Conservation (phyloP, 2,113 vertebrate genomes). For the Microcebus lehilahytsara region DNA sequence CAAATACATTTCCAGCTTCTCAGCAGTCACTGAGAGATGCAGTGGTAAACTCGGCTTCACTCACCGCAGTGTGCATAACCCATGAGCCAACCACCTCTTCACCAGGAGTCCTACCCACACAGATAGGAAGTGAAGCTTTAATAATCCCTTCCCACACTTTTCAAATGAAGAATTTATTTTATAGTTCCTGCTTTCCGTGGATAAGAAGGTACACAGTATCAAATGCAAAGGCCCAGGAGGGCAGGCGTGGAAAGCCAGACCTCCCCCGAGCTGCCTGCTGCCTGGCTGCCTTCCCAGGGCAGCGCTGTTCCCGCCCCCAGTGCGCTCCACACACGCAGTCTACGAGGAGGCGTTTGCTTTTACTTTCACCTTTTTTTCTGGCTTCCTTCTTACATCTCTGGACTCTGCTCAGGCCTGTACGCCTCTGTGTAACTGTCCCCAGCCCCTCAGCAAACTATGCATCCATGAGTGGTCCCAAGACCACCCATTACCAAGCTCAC, state of each 20-base stretch:
- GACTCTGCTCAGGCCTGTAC: background rate
- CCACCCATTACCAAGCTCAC: background rate
- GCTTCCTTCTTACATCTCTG: background rate
- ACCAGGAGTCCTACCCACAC: background rate
- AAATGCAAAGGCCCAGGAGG: background rate
- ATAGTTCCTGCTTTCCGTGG: background rate
- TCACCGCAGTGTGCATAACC: fast-evolving
- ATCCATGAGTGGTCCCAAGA: background rate
- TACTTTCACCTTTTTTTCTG: background rate
- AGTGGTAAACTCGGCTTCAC: fast-evolving
- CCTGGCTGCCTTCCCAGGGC: background rate
- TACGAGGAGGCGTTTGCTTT: background rate
- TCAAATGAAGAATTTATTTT: background rate
- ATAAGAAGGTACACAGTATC: background rate
- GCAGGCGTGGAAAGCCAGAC: fast-evolving
- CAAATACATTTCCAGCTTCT: background rate
- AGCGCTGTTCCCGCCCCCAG: background rate
- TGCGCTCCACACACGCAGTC: background rate
- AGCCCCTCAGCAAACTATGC: background rate
- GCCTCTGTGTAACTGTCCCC: background rate
- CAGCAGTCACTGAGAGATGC: fast-evolving
- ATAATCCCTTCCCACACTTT: background rate
- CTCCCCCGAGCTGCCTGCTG: background rate
- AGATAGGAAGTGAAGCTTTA: background rate
- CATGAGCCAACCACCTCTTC: background rate